phyloP scores from a whole-genome alignment of 2,888 invertebrate species.

The Rotaria socialis region DNA sequence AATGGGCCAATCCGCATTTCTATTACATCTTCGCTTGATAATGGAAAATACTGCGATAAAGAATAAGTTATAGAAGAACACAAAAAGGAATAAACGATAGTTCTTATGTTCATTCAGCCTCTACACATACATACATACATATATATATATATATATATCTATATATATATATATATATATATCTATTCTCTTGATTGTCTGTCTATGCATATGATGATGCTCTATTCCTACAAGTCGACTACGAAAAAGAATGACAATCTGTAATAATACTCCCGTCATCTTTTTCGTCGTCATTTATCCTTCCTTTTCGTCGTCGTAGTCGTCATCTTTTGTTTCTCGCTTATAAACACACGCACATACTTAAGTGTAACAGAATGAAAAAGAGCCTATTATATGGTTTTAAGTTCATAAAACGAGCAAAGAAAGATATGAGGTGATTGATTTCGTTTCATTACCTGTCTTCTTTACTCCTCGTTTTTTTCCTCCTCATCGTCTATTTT shows the following conservation, averaged over 20 bases:
- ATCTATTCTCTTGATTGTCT: neutral
- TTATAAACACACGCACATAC: neutral
- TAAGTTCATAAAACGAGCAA: conserved; percentile 27
- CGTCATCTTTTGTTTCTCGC: conserved; percentile 9
- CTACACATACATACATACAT: neutral
- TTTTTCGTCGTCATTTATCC: conserved; percentile 17
- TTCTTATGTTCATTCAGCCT: neutral
- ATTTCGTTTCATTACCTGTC: conserved; percentile 26
- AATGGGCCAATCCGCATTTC: neutral
- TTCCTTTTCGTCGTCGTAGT: neutral
- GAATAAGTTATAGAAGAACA: no score
- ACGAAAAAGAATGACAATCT: conserved; percentile 18
- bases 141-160: no score
- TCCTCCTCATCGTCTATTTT: neutral
- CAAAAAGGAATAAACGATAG: neutral
- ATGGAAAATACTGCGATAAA: neutral
- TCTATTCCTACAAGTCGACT: neutral
- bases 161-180: no score
- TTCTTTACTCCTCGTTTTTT: neutral
- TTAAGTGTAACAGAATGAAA: conserved; percentile 23
- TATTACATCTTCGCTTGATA: neutral
- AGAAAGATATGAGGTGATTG: conserved; percentile 28
- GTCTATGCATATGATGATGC: neutral
- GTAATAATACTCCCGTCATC: conserved; percentile 7
- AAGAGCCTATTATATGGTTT: conserved; percentile 28